phyloP scores from a whole-genome alignment of 2,113 vertebrate genomes.

The Pteropus alecto region DNA sequence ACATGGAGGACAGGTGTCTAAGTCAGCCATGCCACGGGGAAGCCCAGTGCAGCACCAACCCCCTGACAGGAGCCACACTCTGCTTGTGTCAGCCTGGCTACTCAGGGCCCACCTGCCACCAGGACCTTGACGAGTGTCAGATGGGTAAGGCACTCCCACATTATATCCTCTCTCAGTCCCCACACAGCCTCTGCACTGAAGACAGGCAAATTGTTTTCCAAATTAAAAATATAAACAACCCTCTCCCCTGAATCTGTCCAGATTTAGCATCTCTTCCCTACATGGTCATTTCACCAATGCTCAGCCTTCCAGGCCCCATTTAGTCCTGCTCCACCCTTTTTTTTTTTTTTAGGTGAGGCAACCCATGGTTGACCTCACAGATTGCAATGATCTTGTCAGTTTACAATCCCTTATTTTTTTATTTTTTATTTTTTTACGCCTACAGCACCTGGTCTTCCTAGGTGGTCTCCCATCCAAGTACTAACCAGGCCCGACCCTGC shows the following conservation, averaged over 20 bases:
- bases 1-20: conserved; percentile 78
- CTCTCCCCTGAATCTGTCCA: background rate
- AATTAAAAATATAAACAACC: background rate
- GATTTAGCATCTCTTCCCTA: background rate
- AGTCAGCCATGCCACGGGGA: conserved; percentile 75
- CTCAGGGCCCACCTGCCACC: conserved; percentile 75
- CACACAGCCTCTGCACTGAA: background rate
- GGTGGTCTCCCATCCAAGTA: too few relatives aligned
- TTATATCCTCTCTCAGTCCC: background rate
- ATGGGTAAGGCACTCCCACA: conserved; percentile 72
- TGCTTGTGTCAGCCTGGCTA: conserved; percentile 81
- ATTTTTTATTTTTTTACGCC: too few relatives aligned
- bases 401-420: too few relatives aligned
- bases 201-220: background rate
- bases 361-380: too few relatives aligned
- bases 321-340: background rate
- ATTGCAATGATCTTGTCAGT: too few relatives aligned
- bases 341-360: too few relatives aligned
- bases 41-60: conserved; percentile 80
- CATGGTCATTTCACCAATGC: background rate
- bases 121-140: conserved; percentile 80
- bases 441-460: too few relatives aligned
- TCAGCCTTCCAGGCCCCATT: background rate
- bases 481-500: too few relatives aligned
- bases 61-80: conserved; percentile 68